A percentile compares a stretch with the other conserved stretches of the same genome.
Evolutionary conservation across 2,797 vertebrate genomes (phyloP).

Genomic region (Tragopan temminckii): DNA sequence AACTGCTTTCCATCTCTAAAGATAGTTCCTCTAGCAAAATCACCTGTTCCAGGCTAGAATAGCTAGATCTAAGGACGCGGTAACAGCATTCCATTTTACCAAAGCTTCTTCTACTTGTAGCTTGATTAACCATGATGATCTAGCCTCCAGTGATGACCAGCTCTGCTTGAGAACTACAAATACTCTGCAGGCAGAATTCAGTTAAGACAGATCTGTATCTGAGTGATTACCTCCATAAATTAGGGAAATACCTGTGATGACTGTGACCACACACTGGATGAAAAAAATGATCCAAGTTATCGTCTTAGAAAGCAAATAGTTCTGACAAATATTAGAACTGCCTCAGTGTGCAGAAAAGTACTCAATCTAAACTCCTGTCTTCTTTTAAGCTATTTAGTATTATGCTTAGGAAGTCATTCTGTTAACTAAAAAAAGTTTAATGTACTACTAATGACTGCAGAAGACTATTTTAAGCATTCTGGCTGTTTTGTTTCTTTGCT

Average conservation of each 20-base stretch:
- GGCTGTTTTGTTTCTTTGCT: background rate
- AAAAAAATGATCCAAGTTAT: background rate
- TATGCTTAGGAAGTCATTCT: background rate
- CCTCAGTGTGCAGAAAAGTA: background rate
- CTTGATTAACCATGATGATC: background rate
- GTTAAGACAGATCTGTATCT: background rate
- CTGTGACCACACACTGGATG: accelerated
- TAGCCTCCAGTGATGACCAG: background rate
- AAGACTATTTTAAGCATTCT: background rate
- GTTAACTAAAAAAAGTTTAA: background rate
- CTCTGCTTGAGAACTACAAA: background rate
- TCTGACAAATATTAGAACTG: background rate
- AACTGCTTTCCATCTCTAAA: background rate
- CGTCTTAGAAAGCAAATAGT: background rate
- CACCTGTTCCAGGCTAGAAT: background rate
- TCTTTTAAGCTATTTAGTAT: background rate
- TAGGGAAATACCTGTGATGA: background rate
- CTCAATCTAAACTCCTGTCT: background rate
- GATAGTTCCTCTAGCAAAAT: background rate
- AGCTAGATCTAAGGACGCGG: background rate
- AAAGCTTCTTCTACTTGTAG: background rate
- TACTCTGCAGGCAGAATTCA: background rate
- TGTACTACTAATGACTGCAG: background rate
- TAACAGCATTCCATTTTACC: background rate
- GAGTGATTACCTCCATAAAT: background rate